Conservation (phyloP, 1,140 invertebrate genomes). For the Halesus radiatus region DNA sequence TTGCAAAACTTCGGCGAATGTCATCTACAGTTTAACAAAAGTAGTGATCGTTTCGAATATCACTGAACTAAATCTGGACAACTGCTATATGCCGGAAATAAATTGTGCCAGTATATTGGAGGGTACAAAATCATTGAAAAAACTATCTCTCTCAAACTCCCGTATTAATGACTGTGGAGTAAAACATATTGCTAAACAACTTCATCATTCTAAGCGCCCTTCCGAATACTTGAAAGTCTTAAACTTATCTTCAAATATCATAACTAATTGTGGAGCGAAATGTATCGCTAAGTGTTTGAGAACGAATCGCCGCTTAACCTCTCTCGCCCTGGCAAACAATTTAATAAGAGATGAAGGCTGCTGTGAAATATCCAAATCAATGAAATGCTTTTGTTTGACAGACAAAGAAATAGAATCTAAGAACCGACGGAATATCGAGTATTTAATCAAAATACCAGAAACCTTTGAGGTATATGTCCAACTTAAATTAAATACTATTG, state of each 20-base stretch:
- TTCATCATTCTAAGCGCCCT: background rate
- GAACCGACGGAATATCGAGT: background rate
- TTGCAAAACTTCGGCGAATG: conserved; percentile 23
- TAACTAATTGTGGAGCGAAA: conserved; percentile 19
- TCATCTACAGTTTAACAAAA: conserved; percentile 3
- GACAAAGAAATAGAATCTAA: conserved; percentile 14
- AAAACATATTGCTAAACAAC: background rate
- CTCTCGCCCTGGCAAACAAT: conserved; percentile 18
- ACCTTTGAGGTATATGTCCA: background rate
- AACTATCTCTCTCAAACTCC: conserved; percentile 23
- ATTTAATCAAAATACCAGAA: conserved; percentile 4
- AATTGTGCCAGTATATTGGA: background rate
- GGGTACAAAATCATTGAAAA: conserved; percentile 10
- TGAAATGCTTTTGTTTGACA: conserved; percentile 28
- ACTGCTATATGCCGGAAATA: conserved; percentile 6
- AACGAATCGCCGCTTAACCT: conserved; percentile 4
- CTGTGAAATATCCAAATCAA: background rate
- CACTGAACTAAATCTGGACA: conserved; percentile 20
- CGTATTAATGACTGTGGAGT: conserved; percentile 20
- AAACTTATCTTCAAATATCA: conserved; percentile 24
- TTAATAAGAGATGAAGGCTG: conserved; percentile 26
- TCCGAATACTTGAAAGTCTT: conserved; percentile 8
- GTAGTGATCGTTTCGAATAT: conserved; percentile 18
- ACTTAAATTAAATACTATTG: conserved; percentile 10
- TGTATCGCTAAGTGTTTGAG: conserved; percentile 11